Evolutionary conservation across 2,113 vertebrate species (phyloP), one percentile per base, ranked within the genome.

Genomic region (Hiodon tergisus): DNA sequence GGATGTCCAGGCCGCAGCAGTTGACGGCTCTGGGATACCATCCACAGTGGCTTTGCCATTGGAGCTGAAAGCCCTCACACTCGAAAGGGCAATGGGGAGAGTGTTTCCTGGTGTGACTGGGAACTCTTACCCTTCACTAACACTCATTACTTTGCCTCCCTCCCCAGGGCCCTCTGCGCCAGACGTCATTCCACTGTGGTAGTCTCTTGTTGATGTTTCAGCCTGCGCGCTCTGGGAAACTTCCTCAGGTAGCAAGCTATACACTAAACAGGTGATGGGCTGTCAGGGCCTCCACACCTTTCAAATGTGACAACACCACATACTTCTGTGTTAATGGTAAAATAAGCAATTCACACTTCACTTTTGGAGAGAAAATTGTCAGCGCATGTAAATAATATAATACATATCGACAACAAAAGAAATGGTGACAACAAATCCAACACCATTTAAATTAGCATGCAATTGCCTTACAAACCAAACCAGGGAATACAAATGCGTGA

Each of bases 111-210:
- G 77, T 79, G 78, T 78, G 74, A 83, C 70, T 62, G 78, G 46
- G 76, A 79, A 85, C 70, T 77, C 76, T 79, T 76, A 79, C 76
- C 78, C 81, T 71, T 77, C 76, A 78, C 77, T 82, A 83, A 84
- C 84, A 86, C 84, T 86, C 81, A 84, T 86, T 86, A 86, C 80
- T 74, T 75, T 67, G 76, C 71, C 74, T 63, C 31, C 71, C 69
- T 78, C 81, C 81, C 60, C 48, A 79, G 84, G 82, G 75, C 78
- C 74, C 62, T 48, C 72, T 2, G 82, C 46, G 82, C 80, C 74
- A 85, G 84, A 85, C 82, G 62, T 72, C 76, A 78, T 78, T 75
- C 76, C 54, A 17, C 47, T 61, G 63, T 71, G 76, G 59, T 67
- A 71, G 76, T 74, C 16, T 77, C 76, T 66, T 14, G 74, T 47